Base-by-base conservation (phyloP, 2,797 vertebrate species). In the Setipinna tenuifilis region DNA sequence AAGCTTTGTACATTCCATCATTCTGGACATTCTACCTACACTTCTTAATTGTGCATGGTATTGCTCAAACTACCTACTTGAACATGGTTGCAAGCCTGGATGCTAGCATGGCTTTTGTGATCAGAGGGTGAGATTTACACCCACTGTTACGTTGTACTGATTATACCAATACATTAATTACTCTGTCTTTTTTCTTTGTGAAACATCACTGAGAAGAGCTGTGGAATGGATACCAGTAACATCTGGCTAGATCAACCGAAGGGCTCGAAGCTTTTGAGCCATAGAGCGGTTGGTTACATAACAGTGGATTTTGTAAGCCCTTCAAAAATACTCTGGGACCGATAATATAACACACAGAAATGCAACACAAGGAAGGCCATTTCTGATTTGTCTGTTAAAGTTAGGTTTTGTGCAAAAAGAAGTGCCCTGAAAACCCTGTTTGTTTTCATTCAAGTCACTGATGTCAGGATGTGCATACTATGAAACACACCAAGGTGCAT, bases 231-330 rank as follows among this genome's bases (percentile, higher is more conserved):
- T 41, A 41, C 28, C 68, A 17, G 17, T 75, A 78, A 78, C 35
- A 78, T 35, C 71, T 78, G 31, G 16, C 71, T 78, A 78, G 71
- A 44, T 78, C 71, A 78, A 21, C 71, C 71, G 28, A 35, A 78
- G 6, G 44, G 16, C 71, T 78, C 3, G 17, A 78, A 31, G 35
- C 71, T 44, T 44, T 44, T 35, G 17, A 78, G 68, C 68, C 68
- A 41, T 28, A 35, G 50, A 54, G 68, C 25, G 44, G 71, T 78
- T 78, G 35, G 71, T 78, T 78, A 78, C 71, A 78, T 78, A 78
- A 78, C 71, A 44, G 31, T 78, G 31, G 35, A 78, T 78, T 78
- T 78, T 78, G 35, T 78, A 78, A 78, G 35, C 31, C 16, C 12
- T 75, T 41, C 25, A 41, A 75, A 75, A 75, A 75, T 41, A 75